Base-by-base conservation (phyloP, 2,113 vertebrate species). In the Rhinopomastus cyanomelas region DNA sequence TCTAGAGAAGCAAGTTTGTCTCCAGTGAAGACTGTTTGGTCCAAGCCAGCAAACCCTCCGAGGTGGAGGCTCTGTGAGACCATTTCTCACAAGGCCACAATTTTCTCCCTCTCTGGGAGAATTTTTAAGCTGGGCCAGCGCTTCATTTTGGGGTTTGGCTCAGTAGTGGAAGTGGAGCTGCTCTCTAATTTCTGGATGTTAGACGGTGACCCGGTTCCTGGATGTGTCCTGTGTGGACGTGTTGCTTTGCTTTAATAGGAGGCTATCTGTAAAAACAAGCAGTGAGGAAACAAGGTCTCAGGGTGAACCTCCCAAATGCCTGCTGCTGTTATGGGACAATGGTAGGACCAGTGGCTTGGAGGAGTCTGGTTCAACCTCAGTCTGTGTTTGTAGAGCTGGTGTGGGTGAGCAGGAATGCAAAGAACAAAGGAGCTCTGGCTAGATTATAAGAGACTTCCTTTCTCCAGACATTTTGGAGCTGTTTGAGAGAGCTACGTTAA, bases 141-240 rank as follows among this genome's bases (percentile, higher is more conserved):
- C 69, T 86, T 89, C 68, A 59, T 75, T 89, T 87, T 72, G 65
- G 79, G 91, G 66, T 86, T 94, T 94, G 93, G 88, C 92, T 90
- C 37, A 5, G 80, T 3, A 15, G 32, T 75, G 66, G 60, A 36
- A 77, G 46, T 37, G 39, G 76, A 94, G 69, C 90, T 92, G 77
- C 83, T 94, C 66, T 94, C 39, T 95, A 88, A 91, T 92, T 88
- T 91, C 71, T 81, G 61, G 44, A 30, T 74, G 73, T 62, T 85
- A 71, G 72, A 19, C 20, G 79, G 85, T 86, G 81, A 83, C 60
- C 72, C 5, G 27, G n/a, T 56, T 89, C 11, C 39, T 88, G 92
- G 39, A 65, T 51, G 61, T 83, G 84, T 67, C 39, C 80, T 64
- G 36, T 32, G 57, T 39, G 85, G 91, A 74, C 17, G 6, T 42